Base-by-base conservation (phyloP, 2,888 invertebrate species). In the Chydorus sphaericus region DNA sequence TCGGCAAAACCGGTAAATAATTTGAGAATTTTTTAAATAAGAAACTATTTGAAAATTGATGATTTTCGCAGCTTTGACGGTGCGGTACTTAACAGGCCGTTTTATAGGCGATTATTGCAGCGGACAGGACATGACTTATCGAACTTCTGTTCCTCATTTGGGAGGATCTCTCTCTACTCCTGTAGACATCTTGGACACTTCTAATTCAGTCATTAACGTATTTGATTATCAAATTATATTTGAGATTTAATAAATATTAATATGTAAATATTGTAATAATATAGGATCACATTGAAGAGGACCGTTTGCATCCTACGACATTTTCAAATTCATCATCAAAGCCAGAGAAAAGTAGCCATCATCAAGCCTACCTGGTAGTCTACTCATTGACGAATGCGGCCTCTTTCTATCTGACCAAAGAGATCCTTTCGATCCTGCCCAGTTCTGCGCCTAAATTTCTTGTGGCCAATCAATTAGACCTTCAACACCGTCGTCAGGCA, bases 321-420 rank as follows among this genome's bases (percentile, higher is more conserved):
- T n/a, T n/a, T n/a, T n/a, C n/a, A n/a, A n/a, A n/a, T n/a, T n/a
- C n/a, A n/a, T n/a, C n/a, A n/a, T n/a, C n/a, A n/a, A n/a, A n/a
- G n/a, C n/a, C n/a, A n/a, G n/a, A n/a, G 20, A 38, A 53, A 14
- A 14, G 16, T 18, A 28, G n/a, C 7, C n/a, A n/a, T n/a, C n/a
- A n/a, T n/a, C n/a, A n/a, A n/a, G 53, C 53, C 11, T 53, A 26
- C 53, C 53, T 53, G 4, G 53, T 53, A 31, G 53, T 53, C 18
- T 53, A 53, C 18, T 53, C 53, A n/a, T 36, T 53, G 8, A 53
- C 53, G 6, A 29, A 53, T 10, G 28, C 53, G 6, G 26, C 23
- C 14, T 37, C 37, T n/a, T 38, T 53, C 26, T 11, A 23, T 5
- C 14, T 20, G 6, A 38, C 53, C 14, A 26, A 20, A 20, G 11